A percentile compares a stretch with the other conserved stretches of the same genome.
These are phyloP conservation scores for Muschampia plurimacula DNA, from an alignment of 2,888 invertebrate genomes.

Conservation along the genomic window DNA sequence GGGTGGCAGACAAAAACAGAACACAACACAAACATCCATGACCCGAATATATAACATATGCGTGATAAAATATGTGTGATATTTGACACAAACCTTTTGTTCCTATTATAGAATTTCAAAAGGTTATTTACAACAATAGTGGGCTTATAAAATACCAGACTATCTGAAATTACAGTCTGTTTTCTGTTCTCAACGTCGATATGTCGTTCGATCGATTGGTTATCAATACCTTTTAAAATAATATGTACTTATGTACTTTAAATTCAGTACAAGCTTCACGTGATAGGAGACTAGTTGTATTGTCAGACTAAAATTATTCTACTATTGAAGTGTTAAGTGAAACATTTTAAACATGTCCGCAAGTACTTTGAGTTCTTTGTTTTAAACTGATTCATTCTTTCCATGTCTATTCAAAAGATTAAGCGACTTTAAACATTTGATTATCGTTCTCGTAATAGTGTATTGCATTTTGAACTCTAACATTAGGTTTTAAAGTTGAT, in stretches of 20 bases:
- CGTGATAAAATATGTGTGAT: no score
- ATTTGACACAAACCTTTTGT: no score
- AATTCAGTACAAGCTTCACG: constrained; percentile 1
- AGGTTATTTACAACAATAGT: no score
- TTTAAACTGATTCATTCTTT: constrained; percentile 8
- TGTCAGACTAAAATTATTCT: not conserved
- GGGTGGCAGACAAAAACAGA: no score
- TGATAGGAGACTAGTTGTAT: not conserved
- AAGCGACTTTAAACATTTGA: not conserved
- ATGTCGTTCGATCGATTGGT: not conserved
- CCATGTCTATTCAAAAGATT: constrained; percentile 7
- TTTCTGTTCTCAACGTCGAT: not conserved
- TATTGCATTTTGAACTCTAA: not conserved
- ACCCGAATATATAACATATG: no score
- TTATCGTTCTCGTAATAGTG: not conserved
- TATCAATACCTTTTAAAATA: not conserved
- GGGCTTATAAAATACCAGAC: no score
- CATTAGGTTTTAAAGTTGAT: not conserved
- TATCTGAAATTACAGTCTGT: no score
- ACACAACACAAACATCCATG: no score
- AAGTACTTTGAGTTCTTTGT: not conserved
- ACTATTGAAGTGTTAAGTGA: not conserved
- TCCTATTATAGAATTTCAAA: no score
- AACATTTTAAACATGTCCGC: not conserved
- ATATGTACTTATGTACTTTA: no score